Conservation (phyloP, 2,888 invertebrate species). For the Eupithecia subfuscata region DNA sequence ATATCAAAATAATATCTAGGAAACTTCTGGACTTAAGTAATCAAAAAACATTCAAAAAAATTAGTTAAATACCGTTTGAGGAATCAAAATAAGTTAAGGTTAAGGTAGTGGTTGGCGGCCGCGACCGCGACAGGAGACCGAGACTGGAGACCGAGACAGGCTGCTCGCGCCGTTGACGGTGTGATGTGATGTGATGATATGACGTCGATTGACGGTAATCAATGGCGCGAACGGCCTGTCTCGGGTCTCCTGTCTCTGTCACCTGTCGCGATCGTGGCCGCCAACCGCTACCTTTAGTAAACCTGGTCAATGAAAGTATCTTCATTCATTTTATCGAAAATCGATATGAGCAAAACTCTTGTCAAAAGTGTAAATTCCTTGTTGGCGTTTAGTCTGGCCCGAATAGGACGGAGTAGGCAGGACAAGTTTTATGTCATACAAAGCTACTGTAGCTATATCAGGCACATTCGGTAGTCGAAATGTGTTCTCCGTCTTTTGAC, state of each 20-base stretch:
- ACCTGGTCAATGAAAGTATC: slow-evolving; percentile 19
- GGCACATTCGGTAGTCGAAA: slow-evolving; percentile 20
- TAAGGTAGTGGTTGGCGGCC: slow-evolving; percentile 18
- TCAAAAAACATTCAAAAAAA: too few species aligned
- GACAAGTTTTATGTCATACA: slow-evolving; percentile 21
- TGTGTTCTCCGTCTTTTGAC: slow-evolving; percentile 16
- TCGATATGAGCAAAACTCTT: slow-evolving; percentile 25
- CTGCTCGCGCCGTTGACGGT: slow-evolving; percentile 5
- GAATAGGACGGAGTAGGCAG: slow-evolving; percentile 22
- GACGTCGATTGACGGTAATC: slow-evolving; percentile 15
- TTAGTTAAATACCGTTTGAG: slow-evolving; percentile 17
- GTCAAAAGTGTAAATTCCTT: slow-evolving; percentile 21
- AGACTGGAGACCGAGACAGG: slow-evolving; percentile 14
- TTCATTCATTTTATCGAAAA: slow-evolving; percentile 19
- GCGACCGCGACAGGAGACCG: slow-evolving; percentile 18
- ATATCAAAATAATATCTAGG: slow-evolving; percentile 18
- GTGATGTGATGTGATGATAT: slow-evolving; percentile 5
- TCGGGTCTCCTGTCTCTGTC: slow-evolving; percentile 18
- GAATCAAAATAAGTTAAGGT: slow-evolving; percentile 19
- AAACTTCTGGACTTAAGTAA: slow-evolving; percentile 12
- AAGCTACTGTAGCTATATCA: slow-evolving; percentile 22
- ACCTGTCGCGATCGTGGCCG: slow-evolving; percentile 17
- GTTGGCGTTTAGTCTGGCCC: slow-evolving; percentile 25
- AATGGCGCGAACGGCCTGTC: slow-evolving; percentile 19
- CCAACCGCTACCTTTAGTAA: slow-evolving; percentile 21